Percentiles rank a stretch among this genome's conserved stretches.
phyloP scores from a whole-genome alignment of 2,113 vertebrate genomes.

The Turnix velox region DNA sequence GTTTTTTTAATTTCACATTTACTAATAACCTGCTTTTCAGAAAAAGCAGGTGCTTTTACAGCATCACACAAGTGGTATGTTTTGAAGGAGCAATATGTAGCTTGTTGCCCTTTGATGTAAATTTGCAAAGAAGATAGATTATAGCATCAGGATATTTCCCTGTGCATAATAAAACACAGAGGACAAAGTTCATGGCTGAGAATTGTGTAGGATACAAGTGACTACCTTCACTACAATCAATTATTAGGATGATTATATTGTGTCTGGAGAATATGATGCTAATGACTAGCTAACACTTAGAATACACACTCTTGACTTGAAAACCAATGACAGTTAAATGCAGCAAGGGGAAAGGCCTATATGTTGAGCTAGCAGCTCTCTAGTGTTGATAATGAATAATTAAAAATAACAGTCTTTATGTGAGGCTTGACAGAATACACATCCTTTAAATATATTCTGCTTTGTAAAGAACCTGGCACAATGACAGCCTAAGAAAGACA shows the following conservation, averaged over 20 bases:
- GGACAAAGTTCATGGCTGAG: constrained; percentile 64
- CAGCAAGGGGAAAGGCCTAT: constrained; percentile 4
- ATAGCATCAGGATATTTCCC: constrained; percentile 51
- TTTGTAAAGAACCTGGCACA: constrained; percentile 37
- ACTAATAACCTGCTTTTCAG: constrained; percentile 16
- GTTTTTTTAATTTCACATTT: background rate
- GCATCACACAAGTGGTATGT: background rate
- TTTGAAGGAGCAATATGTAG: constrained; percentile 24
- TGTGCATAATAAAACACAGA: constrained; percentile 46
- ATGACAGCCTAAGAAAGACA: constrained; percentile 31
- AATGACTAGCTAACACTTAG: constrained; percentile 48
- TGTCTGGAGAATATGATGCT: constrained; percentile 57
- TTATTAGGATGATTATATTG: constrained; percentile 59
- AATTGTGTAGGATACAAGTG: constrained; percentile 50
- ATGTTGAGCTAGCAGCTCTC: constrained; percentile 21
- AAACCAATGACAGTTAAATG: constrained; percentile 47
- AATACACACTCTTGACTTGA: constrained; percentile 50
- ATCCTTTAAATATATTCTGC: constrained; percentile 23
- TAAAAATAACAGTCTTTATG: constrained; percentile 64
- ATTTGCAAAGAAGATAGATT: constrained; percentile 47
- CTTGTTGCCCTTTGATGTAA: constrained; percentile 36
- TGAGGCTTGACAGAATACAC: constrained; percentile 17
- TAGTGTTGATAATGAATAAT: constrained; percentile 53
- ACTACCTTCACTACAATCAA: constrained; percentile 57
- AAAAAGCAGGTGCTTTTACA: background rate